Evolutionary conservation across 2,113 vertebrate species (phyloP), one percentile per base, ranked within the genome.

Genomic region (Donacobius atricapilla): DNA sequence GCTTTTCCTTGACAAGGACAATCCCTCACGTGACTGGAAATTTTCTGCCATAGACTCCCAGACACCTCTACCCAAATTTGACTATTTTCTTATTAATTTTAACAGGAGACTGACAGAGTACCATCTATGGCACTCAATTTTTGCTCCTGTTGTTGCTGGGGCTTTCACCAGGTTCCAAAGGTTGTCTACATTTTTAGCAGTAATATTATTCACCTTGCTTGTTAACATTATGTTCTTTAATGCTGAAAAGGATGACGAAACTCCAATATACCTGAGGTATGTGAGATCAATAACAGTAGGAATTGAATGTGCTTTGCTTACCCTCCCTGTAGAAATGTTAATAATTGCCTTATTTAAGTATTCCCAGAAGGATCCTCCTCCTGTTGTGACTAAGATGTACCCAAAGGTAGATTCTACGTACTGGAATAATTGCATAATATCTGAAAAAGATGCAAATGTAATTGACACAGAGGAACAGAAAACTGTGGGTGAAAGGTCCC

Each of bases 181-280:
- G 39, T 40, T 98, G 63, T 98, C 98, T 31, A 97, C 96, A 0
- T 98, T 97, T 57, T 92, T 98, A 63, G 86, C 97, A 5, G 56
- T 96, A 47, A 8, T 98, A 63, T 51, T 98, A 31, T 86, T 97
- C 35, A 90, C 70, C 9, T 88, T 98, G 7, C 11, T 98, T 12
- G 86, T 96, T 47, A 98, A 97, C 40, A 97, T 98, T 33, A 96
- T 98, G 94, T 98, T 98, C 73, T 98, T 98, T 39, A 97, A 91
- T 11, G 51, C 90, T 24, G 75, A 90, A 3, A 45, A 13, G 11
- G 3, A 64, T 6, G 16, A 75, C 4, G 35, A 87, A 15, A 2
- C 7, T 35, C 25, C 94, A 10, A 4, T 8, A 44, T 63, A 92
- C 13, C 1, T 80, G 30, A 66, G 31, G 6, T 92, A 87, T 69